Percentiles rank a stretch among this genome's conserved stretches.
These are phyloP conservation scores for Ligdia adustata DNA, from an alignment of 2,888 invertebrate species.

Conservation along the genomic window DNA sequence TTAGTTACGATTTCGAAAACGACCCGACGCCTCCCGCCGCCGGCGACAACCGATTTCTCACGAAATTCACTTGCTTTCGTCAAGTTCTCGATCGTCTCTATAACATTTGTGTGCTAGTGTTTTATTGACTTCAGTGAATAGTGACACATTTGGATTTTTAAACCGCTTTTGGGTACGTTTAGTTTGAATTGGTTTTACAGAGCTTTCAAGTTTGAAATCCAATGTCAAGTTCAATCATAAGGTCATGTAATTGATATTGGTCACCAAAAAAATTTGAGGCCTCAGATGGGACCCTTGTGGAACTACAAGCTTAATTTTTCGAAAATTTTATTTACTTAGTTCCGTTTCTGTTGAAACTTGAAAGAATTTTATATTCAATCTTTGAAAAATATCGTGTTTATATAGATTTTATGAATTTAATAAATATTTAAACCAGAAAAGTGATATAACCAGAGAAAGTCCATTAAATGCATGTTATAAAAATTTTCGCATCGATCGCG, in stretches of 20 bases:
- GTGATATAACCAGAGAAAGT: constrained; percentile 67
- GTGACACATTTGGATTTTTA: constrained; percentile 67
- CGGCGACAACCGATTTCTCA: constrained; percentile 77
- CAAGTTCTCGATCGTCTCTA: constrained; percentile 66
- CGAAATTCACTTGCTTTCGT: constrained; percentile 72
- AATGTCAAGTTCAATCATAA: constrained; percentile 2
- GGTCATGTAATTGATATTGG: neutral
- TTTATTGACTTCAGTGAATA: constrained; percentile 55
- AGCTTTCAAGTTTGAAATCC: constrained; percentile 23
- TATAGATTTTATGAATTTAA: too few species aligned
- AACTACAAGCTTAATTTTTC: constrained; percentile 22
- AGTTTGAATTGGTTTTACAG: constrained; percentile 26
- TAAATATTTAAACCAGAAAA: too few species aligned
- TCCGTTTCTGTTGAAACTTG: neutral
- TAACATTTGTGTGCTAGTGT: constrained; percentile 61
- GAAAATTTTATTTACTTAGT: constrained; percentile 19
- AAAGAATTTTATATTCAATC: constrained; percentile 14
- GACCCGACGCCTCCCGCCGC: constrained; percentile 84
- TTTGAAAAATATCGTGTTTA: too few species aligned
- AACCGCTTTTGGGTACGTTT: constrained; percentile 52
- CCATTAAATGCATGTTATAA: constrained; percentile 58
- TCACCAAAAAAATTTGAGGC: constrained; percentile 16
- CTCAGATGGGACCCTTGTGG: constrained; percentile 33
- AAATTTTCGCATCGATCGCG: constrained; percentile 47
- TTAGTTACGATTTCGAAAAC: constrained; percentile 85